phyloP scores from a whole-genome alignment of 1,140 invertebrate genomes.

The Oncopodura yosiiana region DNA sequence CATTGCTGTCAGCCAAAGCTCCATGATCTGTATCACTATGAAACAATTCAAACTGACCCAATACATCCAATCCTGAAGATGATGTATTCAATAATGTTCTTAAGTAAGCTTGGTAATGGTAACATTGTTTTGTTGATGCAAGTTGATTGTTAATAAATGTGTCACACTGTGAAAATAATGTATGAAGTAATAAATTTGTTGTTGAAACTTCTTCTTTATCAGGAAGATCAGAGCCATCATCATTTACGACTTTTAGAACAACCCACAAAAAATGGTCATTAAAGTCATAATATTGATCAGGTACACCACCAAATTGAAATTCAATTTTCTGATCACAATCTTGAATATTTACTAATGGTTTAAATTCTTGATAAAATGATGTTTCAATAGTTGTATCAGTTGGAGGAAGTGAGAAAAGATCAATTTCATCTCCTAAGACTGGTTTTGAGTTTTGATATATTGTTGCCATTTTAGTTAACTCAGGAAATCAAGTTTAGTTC shows the following conservation, averaged over 20 bases:
- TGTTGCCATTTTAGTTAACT: conserved; percentile 15
- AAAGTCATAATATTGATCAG: conserved; percentile 21
- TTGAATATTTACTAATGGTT: conserved; percentile 17
- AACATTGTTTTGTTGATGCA: not conserved
- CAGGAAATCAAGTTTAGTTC: conserved; percentile 8
- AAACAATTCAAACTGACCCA: too few species aligned
- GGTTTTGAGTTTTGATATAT: conserved; percentile 1
- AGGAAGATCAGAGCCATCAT: conserved; percentile 8
- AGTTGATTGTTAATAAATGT: not conserved
- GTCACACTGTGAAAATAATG: conserved; percentile 7
- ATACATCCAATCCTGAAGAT: too few species aligned
- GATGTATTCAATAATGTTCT: too few species aligned
- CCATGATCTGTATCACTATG: too few species aligned
- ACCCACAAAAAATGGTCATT: conserved; percentile 16
- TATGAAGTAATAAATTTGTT: conserved; percentile 11
- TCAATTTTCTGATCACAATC: conserved; percentile 17
- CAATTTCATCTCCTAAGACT: not conserved
- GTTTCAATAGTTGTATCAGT: conserved; percentile 17
- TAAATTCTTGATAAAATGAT: conserved; percentile 15
- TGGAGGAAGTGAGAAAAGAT: conserved; percentile 9
- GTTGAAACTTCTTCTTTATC: not conserved
- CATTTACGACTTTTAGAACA: conserved; percentile 1
- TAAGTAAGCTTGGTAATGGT: too few species aligned
- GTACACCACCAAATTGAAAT: conserved; percentile 16
- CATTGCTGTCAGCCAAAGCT: too few species aligned